Percentiles rank a stretch among this genome's conserved stretches.
phyloP scores from a whole-genome alignment of 2,113 vertebrate genomes.

The Nerophis ophidion region DNA sequence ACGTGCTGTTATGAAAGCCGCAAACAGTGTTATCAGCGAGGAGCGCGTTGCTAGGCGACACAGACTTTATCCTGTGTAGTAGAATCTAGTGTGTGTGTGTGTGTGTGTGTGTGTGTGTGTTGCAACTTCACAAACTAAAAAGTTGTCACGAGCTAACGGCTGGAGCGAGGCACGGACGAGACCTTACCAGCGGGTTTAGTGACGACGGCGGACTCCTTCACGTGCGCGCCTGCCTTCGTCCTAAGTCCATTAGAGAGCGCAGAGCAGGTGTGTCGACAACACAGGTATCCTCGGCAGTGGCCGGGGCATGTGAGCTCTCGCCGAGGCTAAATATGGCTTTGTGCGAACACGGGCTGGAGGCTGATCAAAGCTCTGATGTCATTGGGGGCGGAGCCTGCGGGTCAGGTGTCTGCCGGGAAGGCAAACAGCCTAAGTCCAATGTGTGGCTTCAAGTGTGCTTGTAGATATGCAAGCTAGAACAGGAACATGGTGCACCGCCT shows the following conservation, averaged over 20 bases:
- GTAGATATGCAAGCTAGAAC: neutral
- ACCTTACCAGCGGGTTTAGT: slow-evolving; percentile 42
- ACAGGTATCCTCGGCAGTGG: slow-evolving; percentile 52
- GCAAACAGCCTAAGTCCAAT: neutral
- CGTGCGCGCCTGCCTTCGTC: slow-evolving; percentile 41
- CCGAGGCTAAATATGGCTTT: slow-evolving; percentile 71
- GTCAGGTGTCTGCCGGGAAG: slow-evolving; percentile 47
- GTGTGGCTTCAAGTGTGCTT: neutral
- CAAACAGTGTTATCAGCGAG: slow-evolving; percentile 7
- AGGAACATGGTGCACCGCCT: too few species aligned
- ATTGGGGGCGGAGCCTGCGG: slow-evolving; percentile 54
- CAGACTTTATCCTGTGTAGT: slow-evolving; percentile 33
- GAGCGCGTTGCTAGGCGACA: slow-evolving; percentile 14
- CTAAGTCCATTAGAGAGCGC: slow-evolving; percentile 40
- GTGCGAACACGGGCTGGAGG: slow-evolving; percentile 63
- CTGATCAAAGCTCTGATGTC: slow-evolving; percentile 70
- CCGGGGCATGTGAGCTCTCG: slow-evolving; percentile 57
- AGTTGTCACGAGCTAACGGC: neutral
- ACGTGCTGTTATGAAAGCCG: slow-evolving; percentile 18
- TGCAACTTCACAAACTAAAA: neutral
- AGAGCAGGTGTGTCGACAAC: slow-evolving; percentile 61
- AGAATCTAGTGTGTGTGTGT: neutral
- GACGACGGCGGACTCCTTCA: slow-evolving; percentile 33
- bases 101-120: neutral
- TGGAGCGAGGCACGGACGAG: slow-evolving; percentile 9